Evolutionary conservation across 2,113 vertebrate genomes (phyloP).

Genomic region (Leucopsar rothschildi): DNA sequence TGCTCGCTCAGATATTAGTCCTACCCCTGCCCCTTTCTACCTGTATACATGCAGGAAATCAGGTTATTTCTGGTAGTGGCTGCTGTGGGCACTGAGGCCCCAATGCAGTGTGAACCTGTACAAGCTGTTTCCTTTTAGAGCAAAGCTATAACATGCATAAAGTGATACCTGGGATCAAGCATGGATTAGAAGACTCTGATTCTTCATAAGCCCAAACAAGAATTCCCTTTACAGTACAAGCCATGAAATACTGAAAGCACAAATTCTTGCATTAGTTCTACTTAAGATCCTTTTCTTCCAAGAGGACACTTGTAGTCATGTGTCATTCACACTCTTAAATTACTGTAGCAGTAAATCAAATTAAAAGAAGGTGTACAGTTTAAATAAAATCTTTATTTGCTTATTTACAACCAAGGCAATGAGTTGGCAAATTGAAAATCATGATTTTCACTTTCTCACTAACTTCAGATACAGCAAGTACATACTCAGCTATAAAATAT

Average conservation of each 20-base stretch:
- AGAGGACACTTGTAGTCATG: not conserved
- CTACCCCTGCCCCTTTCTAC: not conserved
- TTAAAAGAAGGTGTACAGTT: not conserved
- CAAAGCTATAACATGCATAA: not conserved
- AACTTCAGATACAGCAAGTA: conserved; percentile 32
- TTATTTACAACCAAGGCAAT: conserved; percentile 69
- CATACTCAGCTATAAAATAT: conserved; percentile 20
- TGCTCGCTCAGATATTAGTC: not conserved
- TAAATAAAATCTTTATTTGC: conserved; percentile 69
- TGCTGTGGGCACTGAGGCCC: not conserved
- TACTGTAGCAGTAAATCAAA: not conserved
- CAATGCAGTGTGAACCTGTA: accelerated
- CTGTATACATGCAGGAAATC: not conserved
- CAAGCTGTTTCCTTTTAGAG: not conserved
- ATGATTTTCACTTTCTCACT: conserved; percentile 27
- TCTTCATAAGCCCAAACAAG: not conserved
- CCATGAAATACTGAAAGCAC: not conserved
- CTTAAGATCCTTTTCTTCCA: not conserved
- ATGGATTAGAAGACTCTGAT: not conserved
- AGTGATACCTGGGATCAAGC: not conserved
- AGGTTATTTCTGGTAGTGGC: not conserved
- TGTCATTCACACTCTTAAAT: not conserved
- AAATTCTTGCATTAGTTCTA: not conserved
- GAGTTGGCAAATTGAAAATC: conserved; percentile 24
- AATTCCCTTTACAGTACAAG: not conserved